These are phyloP conservation scores for Alviniconcha strummeri DNA, from an alignment of 2,888 invertebrate species.

Conservation along the genomic window DNA sequence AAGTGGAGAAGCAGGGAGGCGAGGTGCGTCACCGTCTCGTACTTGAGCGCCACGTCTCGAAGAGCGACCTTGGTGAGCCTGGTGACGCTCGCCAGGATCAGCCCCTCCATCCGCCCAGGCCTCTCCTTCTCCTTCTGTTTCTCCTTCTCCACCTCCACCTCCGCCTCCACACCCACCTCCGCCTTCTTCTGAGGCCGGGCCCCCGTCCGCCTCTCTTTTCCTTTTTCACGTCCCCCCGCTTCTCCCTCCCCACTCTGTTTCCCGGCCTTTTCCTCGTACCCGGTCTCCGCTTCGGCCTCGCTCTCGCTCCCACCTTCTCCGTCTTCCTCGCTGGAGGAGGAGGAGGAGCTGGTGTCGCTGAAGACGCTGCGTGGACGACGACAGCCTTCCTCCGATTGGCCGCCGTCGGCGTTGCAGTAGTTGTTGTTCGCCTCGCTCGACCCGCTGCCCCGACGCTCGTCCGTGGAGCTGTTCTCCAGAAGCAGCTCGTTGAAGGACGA, in stretches of 20 bases:
- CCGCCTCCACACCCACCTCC: neutral
- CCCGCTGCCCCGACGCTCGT: neutral
- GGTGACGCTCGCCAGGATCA: neutral
- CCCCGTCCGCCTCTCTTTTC: too few species aligned
- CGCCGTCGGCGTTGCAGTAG: conserved; percentile 1
- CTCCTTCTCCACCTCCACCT: neutral
- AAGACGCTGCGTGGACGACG: neutral
- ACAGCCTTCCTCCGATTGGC: too few species aligned
- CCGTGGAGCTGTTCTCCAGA: conserved; percentile 4
- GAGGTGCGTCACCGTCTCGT: conserved; percentile 8
- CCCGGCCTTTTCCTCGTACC: too few species aligned
- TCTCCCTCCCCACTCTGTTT: neutral
- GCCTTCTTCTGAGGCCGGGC: neutral
- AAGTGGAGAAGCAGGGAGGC: conserved; percentile 23
- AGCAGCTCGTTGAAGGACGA: conserved; percentile 10
- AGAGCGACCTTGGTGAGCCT: conserved; percentile 17
- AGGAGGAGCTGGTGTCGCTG: neutral
- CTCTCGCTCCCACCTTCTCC: too few species aligned
- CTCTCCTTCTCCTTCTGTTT: neutral
- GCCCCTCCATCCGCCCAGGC: neutral
- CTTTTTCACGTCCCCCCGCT: neutral
- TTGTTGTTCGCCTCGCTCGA: conserved; percentile 3
- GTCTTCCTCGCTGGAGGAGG: neutral
- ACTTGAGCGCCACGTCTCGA: conserved; percentile 4
- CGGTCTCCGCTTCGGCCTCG: too few species aligned